Evolutionary conservation across 2,888 invertebrate genomes (phyloP).

Genomic region (Arenicola marina): DNA sequence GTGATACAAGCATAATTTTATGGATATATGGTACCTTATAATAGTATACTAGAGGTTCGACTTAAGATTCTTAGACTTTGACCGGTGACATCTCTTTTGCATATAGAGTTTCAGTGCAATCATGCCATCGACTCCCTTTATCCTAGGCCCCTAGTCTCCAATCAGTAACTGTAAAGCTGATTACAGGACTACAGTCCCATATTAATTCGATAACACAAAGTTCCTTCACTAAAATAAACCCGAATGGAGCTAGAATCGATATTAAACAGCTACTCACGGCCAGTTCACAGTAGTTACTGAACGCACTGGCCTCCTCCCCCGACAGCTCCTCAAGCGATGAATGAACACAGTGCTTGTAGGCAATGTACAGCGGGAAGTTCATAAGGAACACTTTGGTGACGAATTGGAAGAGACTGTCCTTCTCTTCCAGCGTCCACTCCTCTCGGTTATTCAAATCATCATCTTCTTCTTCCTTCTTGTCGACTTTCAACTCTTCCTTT

Average conservation of each 20-base stretch:
- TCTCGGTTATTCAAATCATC: slow-evolving; percentile 43
- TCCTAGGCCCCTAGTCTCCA: too few relatives aligned
- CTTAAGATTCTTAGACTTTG: too few relatives aligned
- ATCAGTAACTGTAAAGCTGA: background rate
- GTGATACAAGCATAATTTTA: too few relatives aligned
- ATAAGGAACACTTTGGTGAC: slow-evolving; percentile 85
- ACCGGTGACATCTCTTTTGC: too few relatives aligned
- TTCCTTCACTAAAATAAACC: background rate
- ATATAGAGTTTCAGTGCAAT: too few relatives aligned
- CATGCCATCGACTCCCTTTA: too few relatives aligned
- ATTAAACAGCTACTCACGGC: slow-evolving; percentile 46
- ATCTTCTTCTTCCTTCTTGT: slow-evolving; percentile 48
- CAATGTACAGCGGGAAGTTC: slow-evolving; percentile 77
- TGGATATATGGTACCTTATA: too few relatives aligned
- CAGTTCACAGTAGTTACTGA: slow-evolving; percentile 84
- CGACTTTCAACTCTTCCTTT: slow-evolving; percentile 36
- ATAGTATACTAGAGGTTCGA: too few relatives aligned
- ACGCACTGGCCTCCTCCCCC: slow-evolving; percentile 79
- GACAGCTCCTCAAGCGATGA: slow-evolving; percentile 80
- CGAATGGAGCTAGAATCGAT: too few relatives aligned
- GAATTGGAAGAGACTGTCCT: slow-evolving; percentile 85
- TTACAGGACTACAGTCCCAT: background rate
- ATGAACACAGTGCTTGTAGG: slow-evolving; percentile 80
- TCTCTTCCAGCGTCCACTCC: slow-evolving; percentile 78
- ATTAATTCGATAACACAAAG: background rate